A percentile compares a stretch with the other conserved stretches of the same genome.
Conservation (phyloP, 2,888 invertebrate genomes). For the Brenthis ino region DNA sequence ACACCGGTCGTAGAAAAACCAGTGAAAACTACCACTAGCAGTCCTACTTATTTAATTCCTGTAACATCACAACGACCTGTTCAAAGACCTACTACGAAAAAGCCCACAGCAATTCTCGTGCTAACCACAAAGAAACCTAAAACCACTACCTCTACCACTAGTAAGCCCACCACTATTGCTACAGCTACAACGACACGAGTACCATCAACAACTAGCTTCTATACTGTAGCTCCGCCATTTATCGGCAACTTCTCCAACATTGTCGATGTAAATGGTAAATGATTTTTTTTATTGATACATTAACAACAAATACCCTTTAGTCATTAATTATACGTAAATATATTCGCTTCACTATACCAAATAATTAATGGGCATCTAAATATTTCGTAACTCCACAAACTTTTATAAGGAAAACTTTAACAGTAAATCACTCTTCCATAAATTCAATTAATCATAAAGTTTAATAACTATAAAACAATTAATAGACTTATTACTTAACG, state of each 20-base stretch:
- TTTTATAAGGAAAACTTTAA: too few relatives aligned
- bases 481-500: too few relatives aligned
- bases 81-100: conserved; percentile 54
- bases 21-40: conserved; percentile 62
- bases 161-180: conserved; percentile 46
- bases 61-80: conserved; percentile 66
- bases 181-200: conserved; percentile 52
- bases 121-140: conserved; percentile 62
- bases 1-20: conserved; percentile 57
- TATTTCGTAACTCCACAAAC: too few relatives aligned
- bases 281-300: background rate
- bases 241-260: conserved; percentile 75
- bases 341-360: too few relatives aligned
- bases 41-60: conserved; percentile 70
- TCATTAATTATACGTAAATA: too few relatives aligned
- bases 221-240: conserved; percentile 67
- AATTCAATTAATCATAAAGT: too few relatives aligned
- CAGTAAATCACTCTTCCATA: too few relatives aligned
- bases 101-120: conserved; percentile 60
- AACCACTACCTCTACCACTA: conserved; percentile 52
- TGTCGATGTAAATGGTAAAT: conserved; percentile 79
- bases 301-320: background rate
- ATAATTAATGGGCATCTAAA: too few relatives aligned
- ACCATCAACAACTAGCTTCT: conserved; percentile 68
- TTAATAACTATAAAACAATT: too few relatives aligned